These are phyloP conservation scores for Amiota communis DNA, from an alignment of 2,888 invertebrate species.

Conservation along the genomic window DNA sequence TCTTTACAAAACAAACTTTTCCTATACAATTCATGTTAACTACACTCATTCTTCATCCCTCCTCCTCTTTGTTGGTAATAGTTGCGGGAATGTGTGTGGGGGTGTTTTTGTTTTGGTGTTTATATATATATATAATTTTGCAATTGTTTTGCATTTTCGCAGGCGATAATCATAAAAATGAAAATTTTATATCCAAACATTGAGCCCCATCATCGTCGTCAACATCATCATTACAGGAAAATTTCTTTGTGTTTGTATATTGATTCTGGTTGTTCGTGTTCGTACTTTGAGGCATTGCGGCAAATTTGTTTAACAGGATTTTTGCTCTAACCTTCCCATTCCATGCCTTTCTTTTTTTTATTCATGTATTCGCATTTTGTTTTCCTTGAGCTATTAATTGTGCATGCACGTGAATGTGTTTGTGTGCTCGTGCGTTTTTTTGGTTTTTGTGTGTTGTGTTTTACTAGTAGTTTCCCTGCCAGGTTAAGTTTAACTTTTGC, in stretches of 20 bases:
- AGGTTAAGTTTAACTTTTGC: slow-evolving; percentile 18
- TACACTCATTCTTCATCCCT: too few species aligned
- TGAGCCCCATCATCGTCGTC: not conserved
- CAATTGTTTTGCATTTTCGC: slow-evolving; percentile 61
- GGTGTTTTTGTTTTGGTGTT: slow-evolving; percentile 29
- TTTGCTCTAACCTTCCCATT: not conserved
- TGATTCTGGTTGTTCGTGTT: slow-evolving; percentile 6
- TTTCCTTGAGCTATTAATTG: not conserved
- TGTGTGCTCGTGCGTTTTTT: slow-evolving; percentile 1
- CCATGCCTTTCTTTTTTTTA: not conserved
- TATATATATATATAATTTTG: slow-evolving; percentile 36
- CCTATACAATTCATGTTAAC: too few species aligned
- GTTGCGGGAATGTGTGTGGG: not conserved
- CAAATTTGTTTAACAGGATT: slow-evolving; percentile 24
- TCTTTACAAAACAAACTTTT: not conserved
- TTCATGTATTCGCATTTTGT: not conserved
- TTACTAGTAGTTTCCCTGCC: not conserved
- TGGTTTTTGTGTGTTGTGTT: not conserved
- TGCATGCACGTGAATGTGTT: slow-evolving; percentile 15
- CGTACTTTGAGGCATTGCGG: slow-evolving; percentile 42
- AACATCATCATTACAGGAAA: not conserved
- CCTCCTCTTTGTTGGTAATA: too few species aligned
- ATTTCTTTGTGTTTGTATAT: slow-evolving; percentile 1
- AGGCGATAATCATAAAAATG: slow-evolving; percentile 61
- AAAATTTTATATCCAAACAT: slow-evolving; percentile 55